Percentiles rank a stretch among this genome's conserved stretches.
Evolutionary conservation across 2,113 vertebrate species (phyloP).

Genomic region (Lanius collurio): DNA sequence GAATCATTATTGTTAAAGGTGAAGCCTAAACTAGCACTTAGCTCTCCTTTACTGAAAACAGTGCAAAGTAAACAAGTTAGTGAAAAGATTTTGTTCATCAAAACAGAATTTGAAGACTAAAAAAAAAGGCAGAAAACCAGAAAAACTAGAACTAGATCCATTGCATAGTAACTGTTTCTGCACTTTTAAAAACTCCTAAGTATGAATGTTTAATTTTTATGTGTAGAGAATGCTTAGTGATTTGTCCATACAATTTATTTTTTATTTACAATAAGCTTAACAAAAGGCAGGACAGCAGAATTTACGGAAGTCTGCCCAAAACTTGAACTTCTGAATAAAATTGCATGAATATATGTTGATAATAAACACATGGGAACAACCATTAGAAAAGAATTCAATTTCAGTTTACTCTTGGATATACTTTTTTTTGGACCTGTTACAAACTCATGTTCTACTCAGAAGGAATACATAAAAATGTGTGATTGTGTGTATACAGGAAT

Average conservation of each 20-base stretch:
- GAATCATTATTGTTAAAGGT: not conserved
- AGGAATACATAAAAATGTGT: conserved; percentile 1
- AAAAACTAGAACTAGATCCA: not conserved
- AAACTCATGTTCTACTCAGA: conserved; percentile 48
- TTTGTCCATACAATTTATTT: not conserved
- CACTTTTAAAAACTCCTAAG: not conserved
- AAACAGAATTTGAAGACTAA: not conserved
- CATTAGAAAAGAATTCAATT: conserved; percentile 42
- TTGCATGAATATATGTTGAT: not conserved
- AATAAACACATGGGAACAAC: not conserved
- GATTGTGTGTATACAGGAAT: not conserved
- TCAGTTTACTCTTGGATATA: conserved; percentile 42
- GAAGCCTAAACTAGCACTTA: not conserved
- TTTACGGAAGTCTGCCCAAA: conserved; percentile 5
- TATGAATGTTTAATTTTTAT: conserved; percentile 11
- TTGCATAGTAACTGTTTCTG: not conserved
- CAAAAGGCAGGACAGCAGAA: not conserved
- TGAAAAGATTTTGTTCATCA: conserved; percentile 6
- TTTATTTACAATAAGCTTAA: conserved; percentile 39
- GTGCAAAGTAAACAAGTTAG: conserved; percentile 7
- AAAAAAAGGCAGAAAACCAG: not conserved
- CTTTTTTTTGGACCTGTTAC: conserved; percentile 15
- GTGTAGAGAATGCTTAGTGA: not conserved
- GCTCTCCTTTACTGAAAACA: conserved; percentile 5
- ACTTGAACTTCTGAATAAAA: conserved; percentile 55